Evolutionary conservation across 2,888 invertebrate genomes (phyloP).

Genomic region (Smittia aterrima): DNA sequence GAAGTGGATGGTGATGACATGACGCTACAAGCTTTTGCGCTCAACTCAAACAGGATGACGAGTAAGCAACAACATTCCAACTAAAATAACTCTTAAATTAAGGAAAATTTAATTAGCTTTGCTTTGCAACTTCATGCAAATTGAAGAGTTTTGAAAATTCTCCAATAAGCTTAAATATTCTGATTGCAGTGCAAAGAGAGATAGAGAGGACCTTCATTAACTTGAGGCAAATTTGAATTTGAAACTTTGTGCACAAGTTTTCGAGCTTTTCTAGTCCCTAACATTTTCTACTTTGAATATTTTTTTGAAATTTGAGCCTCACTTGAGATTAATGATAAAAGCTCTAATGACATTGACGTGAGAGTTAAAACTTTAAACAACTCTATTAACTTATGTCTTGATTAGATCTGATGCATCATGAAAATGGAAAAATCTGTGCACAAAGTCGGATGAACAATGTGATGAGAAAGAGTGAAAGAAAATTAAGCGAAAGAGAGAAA

Average conservation of each 20-base stretch:
- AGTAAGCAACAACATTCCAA: not conserved
- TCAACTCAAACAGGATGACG: not conserved
- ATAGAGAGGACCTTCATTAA: not conserved
- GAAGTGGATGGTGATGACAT: not conserved
- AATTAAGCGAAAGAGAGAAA: conserved; percentile 13
- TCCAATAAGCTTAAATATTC: not conserved
- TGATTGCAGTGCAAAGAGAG: not conserved
- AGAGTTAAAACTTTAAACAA: no score
- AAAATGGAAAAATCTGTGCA: not conserved
- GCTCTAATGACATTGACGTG: no score
- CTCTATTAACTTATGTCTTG: no score
- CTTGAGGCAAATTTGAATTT: not conserved
- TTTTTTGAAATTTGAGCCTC: no score
- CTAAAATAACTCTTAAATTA: not conserved
- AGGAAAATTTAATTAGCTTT: not conserved
- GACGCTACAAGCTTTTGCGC: not conserved
- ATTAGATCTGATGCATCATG: no score
- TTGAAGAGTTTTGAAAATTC: not conserved
- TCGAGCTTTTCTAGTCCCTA: not conserved
- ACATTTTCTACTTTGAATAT: not conserved
- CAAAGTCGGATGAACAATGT: not conserved
- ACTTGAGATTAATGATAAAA: no score
- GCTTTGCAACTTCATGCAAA: conserved; percentile 5
- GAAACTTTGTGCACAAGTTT: not conserved
- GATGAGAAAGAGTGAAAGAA: conserved; percentile 13